A percentile compares a stretch with the other conserved stretches of the same genome.
These are phyloP conservation scores for Troglohyphantes excavatus DNA, from an alignment of 2,888 invertebrate genomes.

Conservation along the genomic window DNA sequence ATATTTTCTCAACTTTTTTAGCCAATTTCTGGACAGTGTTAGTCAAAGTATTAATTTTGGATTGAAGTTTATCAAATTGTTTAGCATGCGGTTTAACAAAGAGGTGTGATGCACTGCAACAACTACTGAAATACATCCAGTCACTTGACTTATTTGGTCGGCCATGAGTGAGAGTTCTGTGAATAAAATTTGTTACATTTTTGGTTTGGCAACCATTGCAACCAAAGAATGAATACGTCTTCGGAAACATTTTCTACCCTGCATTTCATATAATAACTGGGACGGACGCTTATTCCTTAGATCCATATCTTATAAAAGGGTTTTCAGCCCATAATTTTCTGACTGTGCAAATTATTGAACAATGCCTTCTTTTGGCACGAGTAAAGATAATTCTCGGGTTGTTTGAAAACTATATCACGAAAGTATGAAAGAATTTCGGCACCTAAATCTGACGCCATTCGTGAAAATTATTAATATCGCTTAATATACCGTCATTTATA, in stretches of 20 bases:
- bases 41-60: background rate
- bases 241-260: background rate
- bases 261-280: background rate
- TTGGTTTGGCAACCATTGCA: background rate
- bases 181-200: background rate
- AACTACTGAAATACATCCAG: background rate
- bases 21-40: background rate
- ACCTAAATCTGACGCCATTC: background rate
- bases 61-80: background rate
- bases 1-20: background rate
- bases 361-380: background rate
- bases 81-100: background rate
- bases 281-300: background rate
- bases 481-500: background rate
- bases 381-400: background rate
- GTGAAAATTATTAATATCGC: background rate
- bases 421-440: background rate
- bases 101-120: background rate
- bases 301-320: background rate
- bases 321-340: background rate
- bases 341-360: background rate
- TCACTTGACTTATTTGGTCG: background rate
- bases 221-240: background rate
- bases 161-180: background rate
- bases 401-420: background rate